These are phyloP conservation scores for Myiotriccus ornatus DNA, from an alignment of 2,797 vertebrate genomes.

Conservation along the genomic window DNA sequence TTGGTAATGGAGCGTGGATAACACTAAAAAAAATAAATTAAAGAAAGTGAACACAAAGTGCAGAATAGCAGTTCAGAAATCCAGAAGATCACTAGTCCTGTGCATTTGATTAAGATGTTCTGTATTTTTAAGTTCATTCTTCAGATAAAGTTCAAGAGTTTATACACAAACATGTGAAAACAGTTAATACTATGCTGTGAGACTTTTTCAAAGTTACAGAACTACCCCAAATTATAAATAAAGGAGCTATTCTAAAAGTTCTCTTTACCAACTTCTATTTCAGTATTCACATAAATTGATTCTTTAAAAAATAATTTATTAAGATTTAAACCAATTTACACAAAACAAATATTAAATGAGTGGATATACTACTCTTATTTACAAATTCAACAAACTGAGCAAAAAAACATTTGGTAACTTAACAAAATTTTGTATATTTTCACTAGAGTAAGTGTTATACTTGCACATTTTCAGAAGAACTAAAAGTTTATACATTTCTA, in stretches of 20 bases:
- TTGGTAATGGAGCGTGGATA: slow-evolving; percentile 93
- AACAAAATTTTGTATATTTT: not conserved
- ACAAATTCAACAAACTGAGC: not conserved
- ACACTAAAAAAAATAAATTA: slow-evolving; percentile 81
- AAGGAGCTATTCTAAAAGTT: not conserved
- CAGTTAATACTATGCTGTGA: not conserved
- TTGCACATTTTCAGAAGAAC: not conserved
- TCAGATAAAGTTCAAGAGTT: not conserved
- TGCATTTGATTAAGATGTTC: not conserved
- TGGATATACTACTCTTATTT: not conserved
- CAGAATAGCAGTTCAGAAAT: not conserved
- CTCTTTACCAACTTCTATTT: not conserved
- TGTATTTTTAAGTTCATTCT: not conserved
- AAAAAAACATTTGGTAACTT: not conserved
- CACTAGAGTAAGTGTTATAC: not conserved
- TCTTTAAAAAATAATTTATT: not conserved
- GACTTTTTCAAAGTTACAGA: not conserved
- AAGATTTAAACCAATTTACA: not conserved
- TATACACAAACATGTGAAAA: not conserved
- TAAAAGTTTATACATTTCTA: not conserved
- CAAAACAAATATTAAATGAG: not conserved
- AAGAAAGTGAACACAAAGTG: not conserved
- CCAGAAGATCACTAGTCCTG: not conserved
- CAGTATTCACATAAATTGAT: not conserved
- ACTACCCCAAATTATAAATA: not conserved